Conservation (phyloP, 2,888 invertebrate genomes). For the Aspidapion aeneum region DNA sequence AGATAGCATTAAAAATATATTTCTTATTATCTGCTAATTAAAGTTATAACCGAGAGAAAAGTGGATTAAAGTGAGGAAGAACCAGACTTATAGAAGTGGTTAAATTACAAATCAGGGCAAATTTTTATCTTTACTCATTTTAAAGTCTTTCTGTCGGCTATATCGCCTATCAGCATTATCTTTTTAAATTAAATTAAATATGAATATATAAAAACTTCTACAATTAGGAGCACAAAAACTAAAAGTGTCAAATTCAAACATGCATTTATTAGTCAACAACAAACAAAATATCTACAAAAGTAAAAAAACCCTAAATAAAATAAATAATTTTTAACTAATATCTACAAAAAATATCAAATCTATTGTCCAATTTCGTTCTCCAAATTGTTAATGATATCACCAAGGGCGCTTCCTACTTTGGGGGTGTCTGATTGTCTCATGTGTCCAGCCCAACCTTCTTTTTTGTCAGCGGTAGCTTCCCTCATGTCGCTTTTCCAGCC, state of each 20-base stretch:
- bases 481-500: constrained; percentile 7
- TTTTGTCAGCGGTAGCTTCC: not conserved
- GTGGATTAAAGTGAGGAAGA: no score
- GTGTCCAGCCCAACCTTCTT: constrained; percentile 10
- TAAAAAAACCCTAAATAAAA: not conserved
- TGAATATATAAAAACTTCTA: no score
- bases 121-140: no score
- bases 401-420: not conserved
- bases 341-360: not conserved
- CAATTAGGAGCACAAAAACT: not conserved
- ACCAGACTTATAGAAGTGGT: no score
- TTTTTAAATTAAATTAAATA: no score
- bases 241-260: not conserved
- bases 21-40: no score
- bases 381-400: no score
- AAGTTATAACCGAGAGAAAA: no score
- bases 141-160: no score
- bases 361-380: not conserved
- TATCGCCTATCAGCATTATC: no score
- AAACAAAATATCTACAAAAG: not conserved
- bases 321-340: not conserved
- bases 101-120: no score
- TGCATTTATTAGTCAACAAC: not conserved
- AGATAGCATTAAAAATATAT: no score
- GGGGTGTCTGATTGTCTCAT: constrained; percentile 3